These are phyloP conservation scores for Glyphotaelius pellucidus DNA, from an alignment of 2,888 invertebrate genomes.

Conservation along the genomic window DNA sequence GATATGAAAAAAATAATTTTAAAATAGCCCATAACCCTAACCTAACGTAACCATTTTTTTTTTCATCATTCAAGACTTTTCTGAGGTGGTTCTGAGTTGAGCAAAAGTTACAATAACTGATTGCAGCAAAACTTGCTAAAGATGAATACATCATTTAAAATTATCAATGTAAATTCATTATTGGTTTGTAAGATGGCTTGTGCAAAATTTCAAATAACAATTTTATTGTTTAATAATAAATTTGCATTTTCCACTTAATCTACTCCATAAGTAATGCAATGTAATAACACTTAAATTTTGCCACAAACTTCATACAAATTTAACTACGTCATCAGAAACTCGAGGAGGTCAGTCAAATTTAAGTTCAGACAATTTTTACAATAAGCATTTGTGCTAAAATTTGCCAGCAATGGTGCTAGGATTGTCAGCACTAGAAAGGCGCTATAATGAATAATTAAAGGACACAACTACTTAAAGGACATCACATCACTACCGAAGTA, in stretches of 20 bases:
- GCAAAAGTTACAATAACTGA: no score
- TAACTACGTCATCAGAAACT: background rate
- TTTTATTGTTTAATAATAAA: background rate
- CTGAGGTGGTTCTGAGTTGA: no score
- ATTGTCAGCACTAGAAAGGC: background rate
- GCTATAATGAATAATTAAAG: conserved; percentile 48
- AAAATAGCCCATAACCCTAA: no score
- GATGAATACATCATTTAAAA: background rate
- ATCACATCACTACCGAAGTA: conserved; percentile 62
- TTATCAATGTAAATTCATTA: background rate
- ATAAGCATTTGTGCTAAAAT: background rate
- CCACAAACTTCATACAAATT: background rate
- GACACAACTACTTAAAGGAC: conserved; percentile 63
- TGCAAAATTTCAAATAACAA: background rate
- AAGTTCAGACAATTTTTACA: background rate
- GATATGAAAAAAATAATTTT: no score
- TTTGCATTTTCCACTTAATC: background rate
- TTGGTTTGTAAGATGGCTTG: background rate
- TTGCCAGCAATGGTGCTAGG: background rate
- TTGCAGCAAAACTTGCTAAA: no score
- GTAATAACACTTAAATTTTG: background rate
- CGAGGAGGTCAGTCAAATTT: background rate
- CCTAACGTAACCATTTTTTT: no score
- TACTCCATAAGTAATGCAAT: background rate
- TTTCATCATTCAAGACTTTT: no score